These are phyloP conservation scores for Lepidochitona cinerea DNA, from an alignment of 2,888 invertebrate species.

Conservation along the genomic window DNA sequence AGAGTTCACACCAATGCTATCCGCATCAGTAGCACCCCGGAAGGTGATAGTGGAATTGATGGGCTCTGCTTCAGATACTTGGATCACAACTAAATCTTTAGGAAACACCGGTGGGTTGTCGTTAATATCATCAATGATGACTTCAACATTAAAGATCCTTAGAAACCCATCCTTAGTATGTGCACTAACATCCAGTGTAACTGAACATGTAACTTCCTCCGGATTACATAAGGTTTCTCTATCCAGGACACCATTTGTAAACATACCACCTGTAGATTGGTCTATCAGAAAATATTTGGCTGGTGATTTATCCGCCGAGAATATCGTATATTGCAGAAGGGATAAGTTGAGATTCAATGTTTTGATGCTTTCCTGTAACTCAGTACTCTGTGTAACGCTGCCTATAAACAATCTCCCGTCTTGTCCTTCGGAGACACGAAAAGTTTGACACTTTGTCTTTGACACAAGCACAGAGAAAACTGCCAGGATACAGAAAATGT, in stretches of 20 bases:
- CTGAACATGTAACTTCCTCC: conserved; percentile 28
- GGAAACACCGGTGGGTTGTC: conserved; percentile 50
- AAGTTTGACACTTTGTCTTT: neutral
- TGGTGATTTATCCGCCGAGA: conserved; percentile 31
- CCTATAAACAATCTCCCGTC: neutral
- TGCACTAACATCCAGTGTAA: conserved; percentile 27
- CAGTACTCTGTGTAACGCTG: neutral
- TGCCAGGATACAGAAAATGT: neutral
- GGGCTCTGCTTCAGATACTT: conserved; percentile 32
- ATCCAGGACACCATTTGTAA: conserved; percentile 82
- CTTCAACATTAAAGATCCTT: conserved; percentile 74
- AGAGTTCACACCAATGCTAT: conserved; percentile 86
- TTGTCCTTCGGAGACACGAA: neutral
- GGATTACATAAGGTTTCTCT: conserved; percentile 80
- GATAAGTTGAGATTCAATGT: neutral
- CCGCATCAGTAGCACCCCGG: conserved; percentile 80
- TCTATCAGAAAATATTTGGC: conserved; percentile 83
- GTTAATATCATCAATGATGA: conserved; percentile 48
- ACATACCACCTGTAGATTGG: conserved; percentile 87
- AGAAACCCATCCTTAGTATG: conserved; percentile 57
- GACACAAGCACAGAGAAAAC: neutral
- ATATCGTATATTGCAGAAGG: conserved; percentile 40
- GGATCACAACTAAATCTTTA: conserved; percentile 13
- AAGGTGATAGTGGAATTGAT: conserved; percentile 32
- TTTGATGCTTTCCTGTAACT: neutral